A percentile compares a stretch with the other conserved stretches of the same genome.
Evolutionary conservation across 2,888 invertebrate genomes (phyloP).

Genomic region (Amiota communis): DNA sequence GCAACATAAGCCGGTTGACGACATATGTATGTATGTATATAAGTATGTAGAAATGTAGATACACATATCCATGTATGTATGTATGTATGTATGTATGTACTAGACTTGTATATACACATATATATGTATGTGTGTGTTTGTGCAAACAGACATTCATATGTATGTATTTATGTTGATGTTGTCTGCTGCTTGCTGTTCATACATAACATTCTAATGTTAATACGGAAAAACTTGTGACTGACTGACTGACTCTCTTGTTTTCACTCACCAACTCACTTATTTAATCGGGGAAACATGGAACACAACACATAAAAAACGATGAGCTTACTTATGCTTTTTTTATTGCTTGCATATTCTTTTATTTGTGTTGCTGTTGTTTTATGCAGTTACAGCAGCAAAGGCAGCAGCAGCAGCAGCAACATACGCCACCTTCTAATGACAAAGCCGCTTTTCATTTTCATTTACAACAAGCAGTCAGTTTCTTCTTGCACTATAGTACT

Average conservation of each 20-base stretch:
- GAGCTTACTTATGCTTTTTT: neutral
- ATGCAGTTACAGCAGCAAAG: constrained; percentile 1
- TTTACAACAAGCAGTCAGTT: neutral
- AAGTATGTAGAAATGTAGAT: no score
- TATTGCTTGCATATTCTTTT: neutral
- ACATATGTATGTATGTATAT: neutral
- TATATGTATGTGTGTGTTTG: constrained; percentile 1
- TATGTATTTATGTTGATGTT: constrained; percentile 24
- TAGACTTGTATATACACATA: neutral
- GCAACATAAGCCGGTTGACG: constrained; percentile 27
- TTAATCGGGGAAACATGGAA: neutral
- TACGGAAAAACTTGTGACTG: no score
- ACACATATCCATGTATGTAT: neutral
- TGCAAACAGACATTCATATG: constrained; percentile 23
- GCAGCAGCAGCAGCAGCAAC: neutral
- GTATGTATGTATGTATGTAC: neutral
- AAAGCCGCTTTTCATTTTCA: constrained; percentile 12
- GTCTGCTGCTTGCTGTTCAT: neutral
- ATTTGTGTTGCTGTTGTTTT: neutral
- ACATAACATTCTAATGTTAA: no score
- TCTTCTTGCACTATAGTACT: constrained; percentile 39
- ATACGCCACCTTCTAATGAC: neutral
- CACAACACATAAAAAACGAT: neutral
- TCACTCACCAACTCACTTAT: no score
- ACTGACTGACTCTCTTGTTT: no score